Evolutionary conservation across 2,797 vertebrate species (phyloP).

Genomic region (Catostomus latipinnis): DNA sequence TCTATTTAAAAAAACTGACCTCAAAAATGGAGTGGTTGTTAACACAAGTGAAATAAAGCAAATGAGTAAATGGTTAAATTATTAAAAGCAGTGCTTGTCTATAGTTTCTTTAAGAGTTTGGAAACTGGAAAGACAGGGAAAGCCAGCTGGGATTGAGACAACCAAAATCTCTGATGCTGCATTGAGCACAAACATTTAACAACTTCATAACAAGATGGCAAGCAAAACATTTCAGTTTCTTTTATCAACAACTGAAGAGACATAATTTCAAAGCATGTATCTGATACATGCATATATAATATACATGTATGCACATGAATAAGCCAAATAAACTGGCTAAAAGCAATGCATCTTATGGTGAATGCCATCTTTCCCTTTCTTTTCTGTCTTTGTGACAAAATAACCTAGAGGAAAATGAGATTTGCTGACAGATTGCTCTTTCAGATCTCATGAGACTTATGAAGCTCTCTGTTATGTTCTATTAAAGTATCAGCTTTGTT

Average conservation of each 20-base stretch:
- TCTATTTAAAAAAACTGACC: background rate
- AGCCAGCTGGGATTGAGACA: background rate
- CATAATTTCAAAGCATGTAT: background rate
- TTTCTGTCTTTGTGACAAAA: too few species aligned
- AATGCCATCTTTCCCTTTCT: background rate
- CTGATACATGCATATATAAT: too few species aligned
- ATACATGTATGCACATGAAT: background rate
- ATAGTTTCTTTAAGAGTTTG: background rate
- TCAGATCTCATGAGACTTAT: too few species aligned
- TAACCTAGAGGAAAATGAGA: too few species aligned
- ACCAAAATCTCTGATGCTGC: background rate
- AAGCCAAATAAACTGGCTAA: background rate
- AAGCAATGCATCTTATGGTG: background rate
- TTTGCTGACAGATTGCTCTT: too few species aligned
- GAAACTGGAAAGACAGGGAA: slow-evolving; percentile 19
- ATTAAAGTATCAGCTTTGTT: too few species aligned
- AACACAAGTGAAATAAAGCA: slow-evolving; percentile 2
- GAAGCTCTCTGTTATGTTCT: too few species aligned
- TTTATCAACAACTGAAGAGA: background rate
- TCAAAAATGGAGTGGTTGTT: background rate
- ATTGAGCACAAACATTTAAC: background rate
- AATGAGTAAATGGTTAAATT: background rate
- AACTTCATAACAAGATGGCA: background rate
- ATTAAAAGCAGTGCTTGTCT: slow-evolving; percentile 8
- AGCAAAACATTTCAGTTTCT: background rate